These are phyloP conservation scores for Brachyalestes nurse DNA, from an alignment of 2,797 vertebrate species.

Conservation along the genomic window DNA sequence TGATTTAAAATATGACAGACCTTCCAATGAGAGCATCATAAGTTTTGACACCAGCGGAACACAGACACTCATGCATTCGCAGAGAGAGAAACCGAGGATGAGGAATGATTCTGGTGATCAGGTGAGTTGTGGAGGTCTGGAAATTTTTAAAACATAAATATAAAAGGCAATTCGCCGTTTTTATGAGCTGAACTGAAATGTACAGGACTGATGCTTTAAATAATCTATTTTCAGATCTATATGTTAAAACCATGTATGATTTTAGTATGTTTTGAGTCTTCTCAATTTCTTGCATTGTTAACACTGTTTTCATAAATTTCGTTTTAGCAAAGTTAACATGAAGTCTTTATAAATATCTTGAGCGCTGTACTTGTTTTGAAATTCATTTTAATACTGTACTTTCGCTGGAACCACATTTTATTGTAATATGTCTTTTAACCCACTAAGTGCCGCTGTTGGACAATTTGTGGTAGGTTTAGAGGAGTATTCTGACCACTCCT, in stretches of 20 bases:
- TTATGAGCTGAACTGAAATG: no score
- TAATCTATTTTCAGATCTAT: no score
- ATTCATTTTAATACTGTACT: no score
- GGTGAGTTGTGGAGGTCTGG: constrained; percentile 14
- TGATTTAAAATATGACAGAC: constrained; percentile 48
- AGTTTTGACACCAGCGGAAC: constrained; percentile 47
- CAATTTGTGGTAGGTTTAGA: constrained; percentile 42
- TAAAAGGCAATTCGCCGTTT: no score
- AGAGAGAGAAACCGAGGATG: constrained; percentile 28
- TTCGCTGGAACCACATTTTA: not conserved
- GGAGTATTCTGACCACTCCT: not conserved
- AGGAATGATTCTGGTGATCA: not conserved
- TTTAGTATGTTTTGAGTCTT: no score
- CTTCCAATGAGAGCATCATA: constrained; percentile 42
- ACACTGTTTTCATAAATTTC: constrained; percentile 19
- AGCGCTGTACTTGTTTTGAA: no score
- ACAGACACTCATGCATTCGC: constrained; percentile 45
- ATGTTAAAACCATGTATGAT: no score
- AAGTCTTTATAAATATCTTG: no score
- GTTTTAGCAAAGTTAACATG: no score
- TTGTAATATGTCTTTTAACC: constrained; percentile 55
- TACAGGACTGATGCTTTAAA: no score
- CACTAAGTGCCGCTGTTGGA: constrained; percentile 77
- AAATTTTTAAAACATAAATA: no score
- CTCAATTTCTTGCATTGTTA: not conserved